Evolutionary conservation across 2,797 vertebrate species (phyloP).

Genomic region (Novumbra hubbsi): DNA sequence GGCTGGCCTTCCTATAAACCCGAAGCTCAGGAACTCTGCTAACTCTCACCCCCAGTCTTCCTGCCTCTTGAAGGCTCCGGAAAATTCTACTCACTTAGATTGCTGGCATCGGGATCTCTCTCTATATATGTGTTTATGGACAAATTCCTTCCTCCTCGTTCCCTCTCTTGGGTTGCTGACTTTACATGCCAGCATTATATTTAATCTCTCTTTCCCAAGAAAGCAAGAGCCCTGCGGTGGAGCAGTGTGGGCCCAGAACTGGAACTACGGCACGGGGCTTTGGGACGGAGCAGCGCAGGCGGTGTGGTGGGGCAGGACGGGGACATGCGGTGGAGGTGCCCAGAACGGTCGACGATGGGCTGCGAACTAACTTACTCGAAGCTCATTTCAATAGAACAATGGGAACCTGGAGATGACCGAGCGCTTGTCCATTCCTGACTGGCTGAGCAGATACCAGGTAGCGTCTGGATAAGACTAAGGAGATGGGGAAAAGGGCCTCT

Average conservation of each 20-base stretch:
- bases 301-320: conserved; percentile 42
- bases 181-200: conserved; percentile 70
- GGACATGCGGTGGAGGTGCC: conserved; percentile 54
- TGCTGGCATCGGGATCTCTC: conserved; percentile 58
- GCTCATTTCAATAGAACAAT: neutral
- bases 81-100: conserved; percentile 63
- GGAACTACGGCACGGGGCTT: conserved; percentile 16
- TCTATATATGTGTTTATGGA: conserved; percentile 74
- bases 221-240: conserved; percentile 45
- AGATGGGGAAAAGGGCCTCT: conserved; percentile 43
- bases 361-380: neutral
- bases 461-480: conserved; percentile 22
- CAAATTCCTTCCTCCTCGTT: conserved; percentile 71
- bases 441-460: neutral
- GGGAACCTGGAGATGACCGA: conserved; percentile 1
- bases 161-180: conserved; percentile 52
- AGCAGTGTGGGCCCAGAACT: conserved; percentile 18
- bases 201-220: conserved; percentile 66
- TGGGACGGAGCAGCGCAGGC: conserved; percentile 17
- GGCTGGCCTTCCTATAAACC: conserved; percentile 88
- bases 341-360: conserved; percentile 37
- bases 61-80: conserved; percentile 53
- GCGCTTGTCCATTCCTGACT: neutral
- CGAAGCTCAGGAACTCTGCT: conserved; percentile 67
- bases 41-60: conserved; percentile 70